phyloP scores from a whole-genome alignment of 2,888 invertebrate species.

The Campoletis raptor region DNA sequence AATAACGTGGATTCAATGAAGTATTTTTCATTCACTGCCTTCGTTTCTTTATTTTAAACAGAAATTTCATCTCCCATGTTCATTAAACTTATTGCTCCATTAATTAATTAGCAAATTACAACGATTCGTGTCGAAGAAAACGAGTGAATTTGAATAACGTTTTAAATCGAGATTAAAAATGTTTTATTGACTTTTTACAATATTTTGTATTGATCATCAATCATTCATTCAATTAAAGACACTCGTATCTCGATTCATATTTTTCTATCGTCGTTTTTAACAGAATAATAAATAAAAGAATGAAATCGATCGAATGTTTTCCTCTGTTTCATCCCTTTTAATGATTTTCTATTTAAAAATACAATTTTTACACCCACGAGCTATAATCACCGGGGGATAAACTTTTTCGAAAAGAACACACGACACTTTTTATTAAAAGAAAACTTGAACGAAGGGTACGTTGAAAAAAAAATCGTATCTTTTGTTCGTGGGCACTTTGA shows the following conservation, averaged over 20 bases:
- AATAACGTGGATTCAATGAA: constrained; percentile 9
- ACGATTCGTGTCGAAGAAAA: not conserved
- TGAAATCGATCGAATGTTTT: not conserved
- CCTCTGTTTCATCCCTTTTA: not conserved
- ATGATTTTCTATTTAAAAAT: not conserved
- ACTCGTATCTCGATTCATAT: not conserved
- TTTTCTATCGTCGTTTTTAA: not conserved
- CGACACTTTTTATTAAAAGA: too few relatives aligned
- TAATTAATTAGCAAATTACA: not conserved
- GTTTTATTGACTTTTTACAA: too few relatives aligned
- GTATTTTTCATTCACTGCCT: constrained; percentile 15
- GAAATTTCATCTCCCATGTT: not conserved
- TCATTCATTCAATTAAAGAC: not conserved
- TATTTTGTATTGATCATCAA: not conserved
- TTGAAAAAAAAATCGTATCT: not conserved
- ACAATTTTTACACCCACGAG: not conserved
- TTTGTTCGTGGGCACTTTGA: not conserved
- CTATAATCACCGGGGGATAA: not conserved
- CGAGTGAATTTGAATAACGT: not conserved
- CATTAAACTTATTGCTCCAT: not conserved
- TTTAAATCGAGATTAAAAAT: too few relatives aligned
- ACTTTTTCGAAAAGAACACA: not conserved
- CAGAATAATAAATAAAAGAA: too few relatives aligned
- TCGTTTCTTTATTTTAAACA: not conserved
- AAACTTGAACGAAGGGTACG: not conserved